Conservation (phyloP, 1,140 invertebrate genomes). For the Sinonovacula constricta region DNA sequence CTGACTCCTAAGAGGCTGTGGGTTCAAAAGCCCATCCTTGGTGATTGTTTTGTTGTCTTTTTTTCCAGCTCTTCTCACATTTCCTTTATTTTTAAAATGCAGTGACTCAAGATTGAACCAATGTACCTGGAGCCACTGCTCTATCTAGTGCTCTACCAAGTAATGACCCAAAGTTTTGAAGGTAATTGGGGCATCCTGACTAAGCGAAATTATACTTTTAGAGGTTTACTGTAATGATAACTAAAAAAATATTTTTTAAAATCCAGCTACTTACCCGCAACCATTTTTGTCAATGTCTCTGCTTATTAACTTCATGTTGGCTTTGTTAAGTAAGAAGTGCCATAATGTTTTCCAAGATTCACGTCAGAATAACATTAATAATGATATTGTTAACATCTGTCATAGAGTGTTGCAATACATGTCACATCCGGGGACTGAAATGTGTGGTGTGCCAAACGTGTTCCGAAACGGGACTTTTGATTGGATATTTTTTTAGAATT, state of each 20-base stretch:
- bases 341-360: too few species aligned
- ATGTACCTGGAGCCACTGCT: not conserved
- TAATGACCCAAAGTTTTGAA: constrained; percentile 7
- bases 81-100: not conserved
- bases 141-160: constrained; percentile 12
- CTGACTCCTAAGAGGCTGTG: not conserved
- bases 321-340: too few species aligned
- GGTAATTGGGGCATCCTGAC: constrained; percentile 81
- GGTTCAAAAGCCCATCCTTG: not conserved
- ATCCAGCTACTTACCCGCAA: constrained; percentile 73
- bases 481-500: too few species aligned
- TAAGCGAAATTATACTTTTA: constrained; percentile 28
- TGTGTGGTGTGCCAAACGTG: too few species aligned
- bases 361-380: too few species aligned
- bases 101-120: not conserved
- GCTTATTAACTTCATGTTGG: constrained; percentile 86
- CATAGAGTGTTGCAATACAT: too few species aligned
- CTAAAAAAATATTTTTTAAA: not conserved
- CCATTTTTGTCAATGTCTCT: constrained; percentile 88
- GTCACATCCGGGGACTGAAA: too few species aligned
- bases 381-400: too few species aligned
- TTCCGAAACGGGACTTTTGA: too few species aligned
- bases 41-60: not conserved
- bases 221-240: constrained; percentile 83
- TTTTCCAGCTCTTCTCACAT: not conserved